phyloP scores from a whole-genome alignment of 2,797 vertebrate species.

The Micrastur ruficollis region DNA sequence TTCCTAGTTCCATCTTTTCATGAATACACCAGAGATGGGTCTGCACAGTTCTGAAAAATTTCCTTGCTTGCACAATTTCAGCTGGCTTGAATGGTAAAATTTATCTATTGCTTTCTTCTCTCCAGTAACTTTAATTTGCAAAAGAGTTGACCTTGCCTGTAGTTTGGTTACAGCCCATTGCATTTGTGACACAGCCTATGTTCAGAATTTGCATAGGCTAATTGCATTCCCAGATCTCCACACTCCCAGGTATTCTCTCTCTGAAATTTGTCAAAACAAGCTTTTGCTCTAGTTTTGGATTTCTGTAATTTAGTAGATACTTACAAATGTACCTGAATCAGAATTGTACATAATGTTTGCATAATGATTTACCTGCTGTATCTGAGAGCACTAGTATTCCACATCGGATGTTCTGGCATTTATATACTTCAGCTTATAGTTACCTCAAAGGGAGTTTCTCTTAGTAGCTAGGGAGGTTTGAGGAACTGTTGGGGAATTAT shows the following conservation, averaged over 20 bases:
- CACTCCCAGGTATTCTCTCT: not conserved
- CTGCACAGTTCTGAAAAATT: not conserved
- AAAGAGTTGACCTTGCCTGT: slow-evolving; percentile 34
- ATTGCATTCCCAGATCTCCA: slow-evolving; percentile 19
- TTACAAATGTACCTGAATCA: not conserved
- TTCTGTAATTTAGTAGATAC: not conserved
- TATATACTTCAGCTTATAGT: not conserved
- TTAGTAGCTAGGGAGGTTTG: not conserved
- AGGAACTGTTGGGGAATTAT: not conserved
- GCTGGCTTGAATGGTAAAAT: slow-evolving; percentile 16
- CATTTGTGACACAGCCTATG: slow-evolving; percentile 3
- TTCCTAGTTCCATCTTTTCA: not conserved
- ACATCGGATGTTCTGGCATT: not conserved
- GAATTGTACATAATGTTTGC: not conserved
- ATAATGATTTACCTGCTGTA: not conserved
- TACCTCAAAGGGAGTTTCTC: not conserved
- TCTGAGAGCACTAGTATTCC: not conserved
- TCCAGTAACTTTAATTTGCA: slow-evolving; percentile 57
- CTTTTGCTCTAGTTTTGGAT: not conserved
- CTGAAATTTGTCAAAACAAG: not conserved
- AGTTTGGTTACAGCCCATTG: slow-evolving; percentile 30
- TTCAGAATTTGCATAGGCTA: slow-evolving; percentile 52
- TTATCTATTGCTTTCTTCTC: slow-evolving; percentile 44
- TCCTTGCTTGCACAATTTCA: slow-evolving; percentile 16
- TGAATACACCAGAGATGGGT: not conserved